Evolutionary conservation across 2,113 vertebrate species (phyloP).

Genomic region (Hemichromis elongatus): DNA sequence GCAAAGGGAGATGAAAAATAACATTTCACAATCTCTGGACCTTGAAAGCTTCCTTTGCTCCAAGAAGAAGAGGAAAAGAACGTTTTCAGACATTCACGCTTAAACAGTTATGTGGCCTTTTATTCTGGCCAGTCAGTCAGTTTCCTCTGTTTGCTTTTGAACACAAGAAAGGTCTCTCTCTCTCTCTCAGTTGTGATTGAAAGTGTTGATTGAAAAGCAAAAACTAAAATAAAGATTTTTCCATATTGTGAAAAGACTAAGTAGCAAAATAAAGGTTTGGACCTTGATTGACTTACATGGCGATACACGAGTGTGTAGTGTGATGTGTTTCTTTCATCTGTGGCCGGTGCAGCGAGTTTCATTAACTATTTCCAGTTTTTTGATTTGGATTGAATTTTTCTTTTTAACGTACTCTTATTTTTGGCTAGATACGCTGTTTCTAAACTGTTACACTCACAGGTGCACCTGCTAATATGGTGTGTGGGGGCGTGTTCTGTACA

Average conservation of each 20-base stretch:
- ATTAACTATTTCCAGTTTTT: background rate
- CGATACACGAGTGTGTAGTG: background rate
- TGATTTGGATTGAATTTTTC: background rate
- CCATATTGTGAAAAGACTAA: constrained; percentile 21
- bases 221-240: no score
- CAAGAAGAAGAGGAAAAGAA: constrained; percentile 44
- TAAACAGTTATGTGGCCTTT: constrained; percentile 53
- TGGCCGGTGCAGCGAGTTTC: background rate
- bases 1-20: constrained; percentile 63
- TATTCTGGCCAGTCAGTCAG: constrained; percentile 24
- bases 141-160: constrained; percentile 37
- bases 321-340: background rate
- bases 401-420: background rate
- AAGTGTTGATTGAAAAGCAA: no score
- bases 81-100: constrained; percentile 64
- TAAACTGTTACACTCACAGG: background rate
- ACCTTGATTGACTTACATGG: background rate
- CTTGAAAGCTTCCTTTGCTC: constrained; percentile 67
- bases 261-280: background rate
- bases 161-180: constrained; percentile 42
- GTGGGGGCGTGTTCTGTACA: background rate
- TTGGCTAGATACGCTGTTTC: background rate
- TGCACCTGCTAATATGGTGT: background rate
- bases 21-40: constrained; percentile 66
- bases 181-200: no score